Evolutionary conservation across 1,140 invertebrate species (phyloP).

Genomic region (Drosophila nannoptera): DNA sequence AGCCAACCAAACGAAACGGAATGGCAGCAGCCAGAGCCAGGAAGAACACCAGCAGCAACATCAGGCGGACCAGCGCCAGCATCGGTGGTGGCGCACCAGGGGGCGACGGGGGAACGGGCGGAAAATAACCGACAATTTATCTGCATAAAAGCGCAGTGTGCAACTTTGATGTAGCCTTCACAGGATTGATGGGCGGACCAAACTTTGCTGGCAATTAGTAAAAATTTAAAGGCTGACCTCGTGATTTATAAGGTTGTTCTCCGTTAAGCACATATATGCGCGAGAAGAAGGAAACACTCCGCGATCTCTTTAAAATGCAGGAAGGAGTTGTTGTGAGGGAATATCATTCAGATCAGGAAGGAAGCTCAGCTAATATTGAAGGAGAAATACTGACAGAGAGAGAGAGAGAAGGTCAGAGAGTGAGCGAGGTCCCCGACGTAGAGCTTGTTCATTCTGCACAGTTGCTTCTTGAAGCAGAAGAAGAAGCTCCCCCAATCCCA

Average conservation of each 20-base stretch:
- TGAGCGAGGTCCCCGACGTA: too few species aligned
- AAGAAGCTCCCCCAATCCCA: too few species aligned
- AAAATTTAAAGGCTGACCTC: conserved; percentile 36
- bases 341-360: too few species aligned
- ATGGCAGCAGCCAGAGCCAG: conserved; percentile 8
- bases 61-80: conserved; percentile 10
- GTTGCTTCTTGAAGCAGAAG: too few species aligned
- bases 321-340: too few species aligned
- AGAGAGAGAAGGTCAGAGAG: too few species aligned
- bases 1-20: conserved; percentile 59
- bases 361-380: too few species aligned
- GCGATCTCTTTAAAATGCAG: too few species aligned
- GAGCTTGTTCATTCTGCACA: too few species aligned
- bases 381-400: too few species aligned
- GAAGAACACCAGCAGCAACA: not conserved
- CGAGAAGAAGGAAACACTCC: not conserved
- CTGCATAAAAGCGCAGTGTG: conserved; percentile 77
- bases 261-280: not conserved
- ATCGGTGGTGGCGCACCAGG: not conserved
- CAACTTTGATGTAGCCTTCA: conserved; percentile 71
- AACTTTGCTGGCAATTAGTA: conserved; percentile 60
- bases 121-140: conserved; percentile 74
- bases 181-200: conserved; percentile 67
- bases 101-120: not conserved
- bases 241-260: conserved; percentile 9